phyloP scores from a whole-genome alignment of 1,140 invertebrate species.

The Drosophila pseudoobscura region DNA sequence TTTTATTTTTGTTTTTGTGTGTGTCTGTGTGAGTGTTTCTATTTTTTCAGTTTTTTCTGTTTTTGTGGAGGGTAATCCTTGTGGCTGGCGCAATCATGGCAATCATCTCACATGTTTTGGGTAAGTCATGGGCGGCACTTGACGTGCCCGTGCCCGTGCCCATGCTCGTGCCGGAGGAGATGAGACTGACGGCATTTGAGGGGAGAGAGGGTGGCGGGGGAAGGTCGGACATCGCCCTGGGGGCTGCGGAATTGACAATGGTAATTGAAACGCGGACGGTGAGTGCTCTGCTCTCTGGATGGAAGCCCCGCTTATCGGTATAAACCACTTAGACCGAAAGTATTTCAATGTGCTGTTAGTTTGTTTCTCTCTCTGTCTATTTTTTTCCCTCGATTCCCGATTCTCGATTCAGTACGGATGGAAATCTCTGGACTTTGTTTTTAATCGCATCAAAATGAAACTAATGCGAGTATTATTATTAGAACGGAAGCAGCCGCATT shows the following conservation, averaged over 20 bases:
- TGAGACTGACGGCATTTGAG: not conserved
- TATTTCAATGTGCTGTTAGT: conserved; percentile 60
- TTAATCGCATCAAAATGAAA: conserved; percentile 75
- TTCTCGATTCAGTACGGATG: conserved; percentile 2
- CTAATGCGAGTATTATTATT: conserved; percentile 77
- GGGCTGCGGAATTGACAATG: conserved; percentile 62
- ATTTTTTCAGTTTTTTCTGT: conserved; percentile 8
- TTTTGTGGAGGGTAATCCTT: conserved; percentile 45
- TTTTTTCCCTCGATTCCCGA: conserved; percentile 5
- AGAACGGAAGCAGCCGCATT: conserved; percentile 56
- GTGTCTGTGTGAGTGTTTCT: not conserved
- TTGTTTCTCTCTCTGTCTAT: conserved; percentile 3
- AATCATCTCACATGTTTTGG: conserved; percentile 51
- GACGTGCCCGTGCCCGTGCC: conserved; percentile 19
- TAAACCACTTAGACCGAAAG: conserved; percentile 69
- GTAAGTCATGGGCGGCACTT: conserved; percentile 43
- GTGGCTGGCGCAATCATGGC: conserved; percentile 51
- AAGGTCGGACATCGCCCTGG: not conserved
- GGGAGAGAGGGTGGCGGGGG: no score
- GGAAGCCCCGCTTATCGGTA: conserved; percentile 65
- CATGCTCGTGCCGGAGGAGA: not conserved
- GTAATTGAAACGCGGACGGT: conserved; percentile 70
- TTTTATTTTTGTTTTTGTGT: conserved; percentile 14
- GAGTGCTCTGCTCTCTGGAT: conserved; percentile 41
- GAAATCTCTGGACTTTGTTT: conserved; percentile 41